Evolutionary conservation across 2,113 vertebrate genomes (phyloP), one percentile per base, ranked within the genome.

Genomic region (Thamnophis sirtalis): DNA sequence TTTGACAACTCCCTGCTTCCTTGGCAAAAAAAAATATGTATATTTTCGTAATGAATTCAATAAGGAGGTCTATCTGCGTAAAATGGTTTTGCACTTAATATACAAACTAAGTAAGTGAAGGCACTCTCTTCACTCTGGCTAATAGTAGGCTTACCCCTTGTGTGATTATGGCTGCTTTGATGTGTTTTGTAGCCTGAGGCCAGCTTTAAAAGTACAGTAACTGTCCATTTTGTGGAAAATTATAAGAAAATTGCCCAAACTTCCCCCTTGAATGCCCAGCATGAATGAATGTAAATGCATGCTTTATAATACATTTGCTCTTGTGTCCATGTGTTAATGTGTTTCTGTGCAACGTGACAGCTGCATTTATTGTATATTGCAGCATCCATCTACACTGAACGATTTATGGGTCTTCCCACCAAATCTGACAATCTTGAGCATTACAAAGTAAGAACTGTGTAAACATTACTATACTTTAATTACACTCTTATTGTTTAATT

Each of bases 401-500:
- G 98, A 94, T 99, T 99, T 97, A 99, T 99, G 99, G 98, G 98
- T 90, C 97, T 96, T 84, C 99, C 99, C 24, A 91, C 96, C 93
- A 95, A 98, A 86, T 96, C 97, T 0, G 99, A 99, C 85, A 99
- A 99, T 95, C 95, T 98, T 80, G 96, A 98, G 24, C 97, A 97
- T 93, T 99, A 99, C 94, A 97, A 97, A 96, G 99, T 99, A 97
- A 98, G 98, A 94, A 91, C 92, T 89, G 92, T 0, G 17, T 93
- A 80, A 92, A 58, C 94, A 49, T 5, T 91, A 6, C 3, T 90
- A 86, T 8, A 26, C 1, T 58, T 93, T 58, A 33, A 9, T 19
- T 60, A 28, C 87, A 1, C 91, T 17, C 4, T 28, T 93, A 15
- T 19, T 24, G 38, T 38, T 91, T 73, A 38, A 19, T 43, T 9